A percentile compares a stretch with the other conserved stretches of the same genome.
These are phyloP conservation scores for Plagodis pulveraria DNA, from an alignment of 2,888 invertebrate genomes.

Conservation along the genomic window DNA sequence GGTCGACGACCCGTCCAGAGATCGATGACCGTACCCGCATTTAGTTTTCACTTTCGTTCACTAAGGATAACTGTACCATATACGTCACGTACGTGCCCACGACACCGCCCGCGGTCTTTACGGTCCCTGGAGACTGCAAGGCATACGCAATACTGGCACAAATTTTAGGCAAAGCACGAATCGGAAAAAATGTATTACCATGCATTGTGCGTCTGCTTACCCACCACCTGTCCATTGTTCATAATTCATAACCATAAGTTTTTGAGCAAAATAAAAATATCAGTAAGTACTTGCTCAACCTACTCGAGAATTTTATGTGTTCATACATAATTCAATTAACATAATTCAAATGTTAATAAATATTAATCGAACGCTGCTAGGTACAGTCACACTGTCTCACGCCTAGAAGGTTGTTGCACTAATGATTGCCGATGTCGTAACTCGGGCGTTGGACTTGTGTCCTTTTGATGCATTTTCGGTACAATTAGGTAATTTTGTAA, in stretches of 20 bases:
- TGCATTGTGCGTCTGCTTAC: constrained; percentile 9
- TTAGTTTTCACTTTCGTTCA: constrained; percentile 84
- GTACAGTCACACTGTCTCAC: constrained; percentile 55
- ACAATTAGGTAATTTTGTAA: constrained; percentile 77
- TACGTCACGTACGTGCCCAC: constrained; percentile 73
- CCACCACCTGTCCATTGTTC: constrained; percentile 1
- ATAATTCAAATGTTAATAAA: constrained; percentile 61
- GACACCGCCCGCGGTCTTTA: constrained; percentile 50
- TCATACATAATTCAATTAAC: constrained; percentile 48
- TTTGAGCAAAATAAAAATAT: constrained; percentile 1
- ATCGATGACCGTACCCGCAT: constrained; percentile 79
- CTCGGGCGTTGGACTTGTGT: constrained; percentile 71
- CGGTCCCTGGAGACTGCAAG: constrained; percentile 59
- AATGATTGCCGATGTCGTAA: constrained; percentile 73
- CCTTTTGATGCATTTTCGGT: constrained; percentile 79
- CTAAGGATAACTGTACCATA: constrained; percentile 84
- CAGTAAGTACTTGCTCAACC: constrained; percentile 23
- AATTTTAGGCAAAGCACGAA: constrained; percentile 40
- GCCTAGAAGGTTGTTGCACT: constrained; percentile 76
- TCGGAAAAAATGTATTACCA: constrained; percentile 27
- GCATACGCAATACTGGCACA: constrained; percentile 59
- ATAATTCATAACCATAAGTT: neutral
- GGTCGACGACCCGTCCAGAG: constrained; percentile 78
- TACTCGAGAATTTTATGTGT: constrained; percentile 21
- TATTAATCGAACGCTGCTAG: constrained; percentile 51